Evolutionary conservation across 2,113 vertebrate species (phyloP).

Genomic region (Phoenicopterus ruber): DNA sequence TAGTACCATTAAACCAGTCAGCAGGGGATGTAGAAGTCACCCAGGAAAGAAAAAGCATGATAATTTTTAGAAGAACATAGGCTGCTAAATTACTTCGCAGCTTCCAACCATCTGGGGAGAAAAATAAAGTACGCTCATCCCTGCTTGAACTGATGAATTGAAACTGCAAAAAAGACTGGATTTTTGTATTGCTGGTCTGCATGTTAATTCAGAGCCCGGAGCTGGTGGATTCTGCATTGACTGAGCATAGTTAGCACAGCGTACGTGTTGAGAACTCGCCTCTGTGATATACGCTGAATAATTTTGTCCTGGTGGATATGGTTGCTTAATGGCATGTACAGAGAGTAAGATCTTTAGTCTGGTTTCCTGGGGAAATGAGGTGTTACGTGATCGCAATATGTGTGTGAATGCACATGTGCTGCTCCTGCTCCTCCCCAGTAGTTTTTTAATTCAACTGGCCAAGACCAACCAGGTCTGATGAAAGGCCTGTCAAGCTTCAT

Average conservation of each 20-base stretch:
- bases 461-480: not conserved
- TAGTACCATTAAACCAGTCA: slow-evolving; percentile 8
- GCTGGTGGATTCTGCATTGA: not conserved
- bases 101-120: slow-evolving; percentile 46
- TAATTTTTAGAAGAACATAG: slow-evolving; percentile 46
- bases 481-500: not conserved
- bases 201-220: slow-evolving; percentile 25
- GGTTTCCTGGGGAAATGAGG: not conserved
- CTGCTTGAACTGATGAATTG: slow-evolving; percentile 50
- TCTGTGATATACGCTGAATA: not conserved
- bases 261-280: not conserved
- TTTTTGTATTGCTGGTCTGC: slow-evolving; percentile 18
- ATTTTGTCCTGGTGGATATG: not conserved
- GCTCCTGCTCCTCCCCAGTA: not conserved
- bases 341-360: not conserved
- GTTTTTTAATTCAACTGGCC: not conserved
- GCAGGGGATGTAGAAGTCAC: slow-evolving; percentile 24
- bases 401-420: not conserved
- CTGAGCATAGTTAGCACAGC: not conserved
- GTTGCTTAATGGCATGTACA: not conserved
- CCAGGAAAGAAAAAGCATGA: slow-evolving; percentile 21
- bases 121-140: slow-evolving; percentile 31
- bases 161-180: not conserved
- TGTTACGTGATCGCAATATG: not conserved
- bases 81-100: slow-evolving; percentile 49